A percentile compares a stretch with the other conserved stretches of the same genome.
Evolutionary conservation across 2,888 invertebrate species (phyloP).

Genomic region (Trisateles emortualis): DNA sequence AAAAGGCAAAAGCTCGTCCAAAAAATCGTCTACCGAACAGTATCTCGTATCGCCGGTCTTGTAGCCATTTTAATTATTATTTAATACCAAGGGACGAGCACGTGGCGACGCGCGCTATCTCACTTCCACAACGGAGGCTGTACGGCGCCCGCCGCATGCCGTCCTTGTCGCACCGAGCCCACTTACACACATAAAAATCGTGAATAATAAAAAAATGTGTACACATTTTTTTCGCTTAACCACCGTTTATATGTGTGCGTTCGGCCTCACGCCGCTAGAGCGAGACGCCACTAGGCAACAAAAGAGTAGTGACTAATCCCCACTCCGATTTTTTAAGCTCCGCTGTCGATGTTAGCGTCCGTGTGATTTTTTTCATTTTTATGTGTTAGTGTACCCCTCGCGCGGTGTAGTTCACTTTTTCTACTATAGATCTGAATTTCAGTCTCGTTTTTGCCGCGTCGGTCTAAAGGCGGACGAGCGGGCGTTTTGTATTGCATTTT

Average conservation of each 20-base stretch:
- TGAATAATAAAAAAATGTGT: slow-evolving; percentile 87
- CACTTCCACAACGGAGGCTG: slow-evolving; percentile 53
- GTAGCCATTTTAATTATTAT: slow-evolving; percentile 88
- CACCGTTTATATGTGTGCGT: slow-evolving; percentile 77
- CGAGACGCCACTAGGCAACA: slow-evolving; percentile 63
- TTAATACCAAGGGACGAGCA: slow-evolving; percentile 86
- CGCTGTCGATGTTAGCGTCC: slow-evolving; percentile 78
- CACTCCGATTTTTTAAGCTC: slow-evolving; percentile 86
- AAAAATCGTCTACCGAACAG: slow-evolving; percentile 85
- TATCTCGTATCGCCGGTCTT: slow-evolving; percentile 84
- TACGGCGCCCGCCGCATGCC: slow-evolving; percentile 54
- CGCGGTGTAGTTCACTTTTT: slow-evolving; percentile 87
- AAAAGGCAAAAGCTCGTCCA: slow-evolving; percentile 83
- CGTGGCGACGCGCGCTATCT: slow-evolving; percentile 79
- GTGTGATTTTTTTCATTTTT: slow-evolving; percentile 86
- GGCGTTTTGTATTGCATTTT: slow-evolving; percentile 81
- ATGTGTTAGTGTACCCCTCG: slow-evolving; percentile 87
- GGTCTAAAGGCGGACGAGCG: slow-evolving; percentile 84
- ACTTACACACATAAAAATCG: slow-evolving; percentile 87
- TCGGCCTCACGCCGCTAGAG: slow-evolving; percentile 78
- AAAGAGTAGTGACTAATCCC: slow-evolving; percentile 68
- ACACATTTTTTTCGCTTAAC: slow-evolving; percentile 87
- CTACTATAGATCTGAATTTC: slow-evolving; percentile 88
- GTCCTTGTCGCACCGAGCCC: slow-evolving; percentile 78
- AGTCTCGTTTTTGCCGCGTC: slow-evolving; percentile 87